Percentiles rank a stretch among this genome's conserved stretches.
These are phyloP conservation scores for Hylaeus volcanicus DNA, from an alignment of 1,140 invertebrate species.

Conservation along the genomic window DNA sequence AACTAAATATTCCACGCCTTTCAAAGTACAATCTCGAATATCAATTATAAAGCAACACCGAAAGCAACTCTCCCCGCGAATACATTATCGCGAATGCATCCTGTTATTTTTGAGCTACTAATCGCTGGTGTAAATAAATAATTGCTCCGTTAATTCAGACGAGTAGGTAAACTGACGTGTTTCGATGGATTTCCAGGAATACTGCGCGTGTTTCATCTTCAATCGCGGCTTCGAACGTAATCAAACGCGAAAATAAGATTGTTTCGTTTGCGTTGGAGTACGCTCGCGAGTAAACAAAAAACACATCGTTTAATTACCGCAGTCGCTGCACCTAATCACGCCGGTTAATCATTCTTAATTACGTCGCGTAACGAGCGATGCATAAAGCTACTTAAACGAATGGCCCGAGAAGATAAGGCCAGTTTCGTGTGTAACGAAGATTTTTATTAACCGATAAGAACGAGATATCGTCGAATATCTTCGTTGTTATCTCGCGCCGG, in stretches of 20 bases:
- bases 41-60: slow-evolving; percentile 4
- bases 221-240: not conserved
- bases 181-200: not conserved
- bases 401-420: not conserved
- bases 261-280: not conserved
- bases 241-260: no score
- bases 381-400: not conserved
- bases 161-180: not conserved
- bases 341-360: slow-evolving; percentile 26
- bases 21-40: not conserved
- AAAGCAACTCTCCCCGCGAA: not conserved
- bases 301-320: not conserved
- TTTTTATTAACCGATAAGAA: slow-evolving; percentile 42
- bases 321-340: not conserved
- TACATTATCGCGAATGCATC: not conserved
- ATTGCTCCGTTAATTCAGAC: not conserved
- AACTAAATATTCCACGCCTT: not conserved
- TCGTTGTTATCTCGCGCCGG: not conserved
- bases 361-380: not conserved
- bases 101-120: not conserved
- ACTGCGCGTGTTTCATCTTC: not conserved
- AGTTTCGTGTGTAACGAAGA: slow-evolving; percentile 20
- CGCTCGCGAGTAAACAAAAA: not conserved
- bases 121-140: not conserved
- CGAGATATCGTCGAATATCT: slow-evolving; percentile 29